Percentiles rank a stretch among this genome's conserved stretches.
phyloP scores from a whole-genome alignment of 2,888 invertebrate genomes.

The Macaria liturata region DNA sequence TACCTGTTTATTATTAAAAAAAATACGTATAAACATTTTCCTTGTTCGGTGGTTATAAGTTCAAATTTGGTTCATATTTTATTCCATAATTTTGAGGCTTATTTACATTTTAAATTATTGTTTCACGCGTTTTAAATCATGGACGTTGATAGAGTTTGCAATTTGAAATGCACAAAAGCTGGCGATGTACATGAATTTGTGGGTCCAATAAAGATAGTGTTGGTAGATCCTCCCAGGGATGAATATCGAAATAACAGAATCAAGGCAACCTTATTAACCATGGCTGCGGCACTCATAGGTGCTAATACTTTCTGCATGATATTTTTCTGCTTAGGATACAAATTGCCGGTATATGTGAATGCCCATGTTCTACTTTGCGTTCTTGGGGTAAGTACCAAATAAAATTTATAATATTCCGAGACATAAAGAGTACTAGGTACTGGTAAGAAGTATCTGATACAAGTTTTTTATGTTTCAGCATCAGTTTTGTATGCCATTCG shows the following conservation, averaged over 20 bases:
- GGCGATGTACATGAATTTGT: constrained; percentile 7
- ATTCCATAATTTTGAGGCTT: too few relatives aligned
- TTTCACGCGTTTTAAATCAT: too few relatives aligned
- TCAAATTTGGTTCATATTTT: too few relatives aligned
- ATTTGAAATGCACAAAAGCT: not conserved
- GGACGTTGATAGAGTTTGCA: not conserved
- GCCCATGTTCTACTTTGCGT: not conserved
- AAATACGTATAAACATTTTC: too few relatives aligned
- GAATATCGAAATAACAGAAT: not conserved
- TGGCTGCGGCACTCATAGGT: not conserved
- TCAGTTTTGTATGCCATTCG: not conserved
- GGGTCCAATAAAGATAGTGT: constrained; percentile 3
- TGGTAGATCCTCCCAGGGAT: constrained; percentile 2
- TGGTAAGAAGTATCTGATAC: too few relatives aligned
- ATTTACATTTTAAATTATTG: too few relatives aligned
- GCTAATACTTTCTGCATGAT: constrained; percentile 1
- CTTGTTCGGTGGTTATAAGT: too few relatives aligned
- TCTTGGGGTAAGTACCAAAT: not conserved
- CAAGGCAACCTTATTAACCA: not conserved
- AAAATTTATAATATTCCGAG: too few relatives aligned
- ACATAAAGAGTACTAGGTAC: too few relatives aligned
- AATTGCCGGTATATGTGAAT: not conserved
- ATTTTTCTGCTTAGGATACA: not conserved
- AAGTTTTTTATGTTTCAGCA: not conserved
- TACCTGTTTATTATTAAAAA: too few relatives aligned